Percentiles rank a stretch among this genome's conserved stretches.
phyloP scores from a whole-genome alignment of 2,888 invertebrate genomes.

The Aplocera efformata region DNA sequence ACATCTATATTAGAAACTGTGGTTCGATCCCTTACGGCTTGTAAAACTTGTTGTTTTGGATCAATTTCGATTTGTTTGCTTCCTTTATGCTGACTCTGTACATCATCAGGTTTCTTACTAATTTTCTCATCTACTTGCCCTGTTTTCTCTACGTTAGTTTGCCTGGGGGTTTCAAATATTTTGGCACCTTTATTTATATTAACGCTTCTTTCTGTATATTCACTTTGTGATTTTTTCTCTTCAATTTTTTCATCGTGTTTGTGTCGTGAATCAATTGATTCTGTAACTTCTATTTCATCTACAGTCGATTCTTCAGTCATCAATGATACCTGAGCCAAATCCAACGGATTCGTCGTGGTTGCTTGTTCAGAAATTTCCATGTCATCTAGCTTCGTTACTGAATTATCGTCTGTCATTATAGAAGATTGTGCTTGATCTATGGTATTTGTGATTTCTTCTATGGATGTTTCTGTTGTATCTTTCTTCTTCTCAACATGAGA shows the following conservation, averaged over 20 bases:
- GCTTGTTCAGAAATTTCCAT: neutral
- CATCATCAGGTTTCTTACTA: too few relatives aligned
- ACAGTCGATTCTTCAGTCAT: constrained; percentile 55
- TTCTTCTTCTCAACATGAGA: constrained; percentile 42
- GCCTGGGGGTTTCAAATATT: too few relatives aligned
- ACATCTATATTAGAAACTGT: too few relatives aligned
- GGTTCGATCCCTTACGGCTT: too few relatives aligned
- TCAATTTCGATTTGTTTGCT: too few relatives aligned
- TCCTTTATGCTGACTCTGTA: too few relatives aligned
- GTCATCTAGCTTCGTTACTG: neutral
- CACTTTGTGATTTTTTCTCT: too few relatives aligned
- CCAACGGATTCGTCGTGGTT: constrained; percentile 39
- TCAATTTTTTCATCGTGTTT: too few relatives aligned
- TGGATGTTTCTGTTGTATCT: constrained; percentile 49
- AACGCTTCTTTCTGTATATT: too few relatives aligned
- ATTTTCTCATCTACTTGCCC: constrained; percentile 1
- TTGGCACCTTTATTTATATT: too few relatives aligned
- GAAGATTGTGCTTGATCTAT: too few relatives aligned
- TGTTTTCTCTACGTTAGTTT: constrained; percentile 4
- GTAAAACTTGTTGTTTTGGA: too few relatives aligned
- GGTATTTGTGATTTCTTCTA: neutral
- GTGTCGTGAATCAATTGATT: neutral
- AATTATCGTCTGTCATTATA: neutral
- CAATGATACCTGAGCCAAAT: constrained; percentile 54
- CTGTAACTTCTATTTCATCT: neutral